phyloP scores from a whole-genome alignment of 2,113 vertebrate genomes.

The Macquaria ambigua region DNA sequence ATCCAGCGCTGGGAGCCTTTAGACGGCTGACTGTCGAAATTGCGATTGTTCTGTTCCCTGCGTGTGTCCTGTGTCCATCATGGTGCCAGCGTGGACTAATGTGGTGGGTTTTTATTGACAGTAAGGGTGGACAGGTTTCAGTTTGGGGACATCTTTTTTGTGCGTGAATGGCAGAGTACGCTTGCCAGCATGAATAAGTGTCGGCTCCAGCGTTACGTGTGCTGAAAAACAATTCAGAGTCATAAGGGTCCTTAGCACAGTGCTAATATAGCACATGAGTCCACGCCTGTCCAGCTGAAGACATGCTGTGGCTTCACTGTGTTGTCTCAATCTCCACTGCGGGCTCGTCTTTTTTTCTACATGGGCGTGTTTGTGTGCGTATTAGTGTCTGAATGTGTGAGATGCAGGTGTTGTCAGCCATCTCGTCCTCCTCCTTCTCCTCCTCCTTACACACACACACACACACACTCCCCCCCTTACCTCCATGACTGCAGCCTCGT shows the following conservation, averaged over 20 bases:
- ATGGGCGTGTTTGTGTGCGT: constrained; percentile 66
- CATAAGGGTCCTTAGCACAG: constrained; percentile 69
- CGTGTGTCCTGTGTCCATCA: constrained; percentile 50
- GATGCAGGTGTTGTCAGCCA: constrained; percentile 80
- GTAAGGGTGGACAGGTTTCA: constrained; percentile 50
- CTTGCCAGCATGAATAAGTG: constrained; percentile 63
- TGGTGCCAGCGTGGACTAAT: constrained; percentile 21
- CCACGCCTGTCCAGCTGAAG: constrained; percentile 39
- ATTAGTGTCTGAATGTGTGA: constrained; percentile 73
- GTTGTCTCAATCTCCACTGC: constrained; percentile 34
- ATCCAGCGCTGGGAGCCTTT: constrained; percentile 69
- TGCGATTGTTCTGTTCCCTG: constrained; percentile 65
- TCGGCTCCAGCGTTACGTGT: constrained; percentile 61
- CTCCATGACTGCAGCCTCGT: constrained; percentile 81
- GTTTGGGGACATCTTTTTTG: constrained; percentile 48
- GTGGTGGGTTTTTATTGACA: constrained; percentile 33
- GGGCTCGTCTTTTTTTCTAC: constrained; percentile 25
- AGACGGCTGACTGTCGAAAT: constrained; percentile 62
- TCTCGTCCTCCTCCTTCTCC: constrained; percentile 59
- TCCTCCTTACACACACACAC: constrained; percentile 27
- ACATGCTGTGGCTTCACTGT: constrained; percentile 36
- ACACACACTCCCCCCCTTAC: constrained; percentile 56
- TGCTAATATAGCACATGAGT: constrained; percentile 55
- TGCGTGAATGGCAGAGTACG: constrained; percentile 45
- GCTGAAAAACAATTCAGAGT: constrained; percentile 69